A percentile compares a stretch with the other conserved stretches of the same genome.
Evolutionary conservation across 2,797 vertebrate species (phyloP).

Genomic region (Tinamus major): DNA sequence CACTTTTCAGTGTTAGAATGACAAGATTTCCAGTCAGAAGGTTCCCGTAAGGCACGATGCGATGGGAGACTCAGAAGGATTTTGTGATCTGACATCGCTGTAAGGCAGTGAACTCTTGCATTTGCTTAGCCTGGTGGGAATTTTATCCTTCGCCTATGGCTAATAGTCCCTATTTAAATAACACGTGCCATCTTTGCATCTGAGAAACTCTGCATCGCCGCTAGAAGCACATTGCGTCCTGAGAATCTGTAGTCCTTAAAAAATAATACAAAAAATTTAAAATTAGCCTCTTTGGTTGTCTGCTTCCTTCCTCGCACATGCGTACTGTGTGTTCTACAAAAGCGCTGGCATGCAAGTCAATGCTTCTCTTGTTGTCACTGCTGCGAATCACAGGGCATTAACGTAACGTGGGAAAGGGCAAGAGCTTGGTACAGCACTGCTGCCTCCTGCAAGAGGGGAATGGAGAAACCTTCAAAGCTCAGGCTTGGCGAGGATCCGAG

Average conservation of each 20-base stretch:
- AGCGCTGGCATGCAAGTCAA: not conserved
- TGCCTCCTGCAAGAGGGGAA: slow-evolving; percentile 1
- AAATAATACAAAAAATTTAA: slow-evolving; percentile 27
- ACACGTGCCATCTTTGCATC: slow-evolving; percentile 72
- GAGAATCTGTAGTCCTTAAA: slow-evolving; percentile 72
- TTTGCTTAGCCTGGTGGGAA: slow-evolving; percentile 84
- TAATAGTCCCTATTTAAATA: slow-evolving; percentile 79
- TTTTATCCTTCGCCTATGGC: slow-evolving; percentile 81
- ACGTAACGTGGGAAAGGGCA: not conserved
- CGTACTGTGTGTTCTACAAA: not conserved
- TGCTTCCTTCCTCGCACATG: slow-evolving; percentile 5
- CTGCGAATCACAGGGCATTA: not conserved
- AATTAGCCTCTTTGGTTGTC: slow-evolving; percentile 13
- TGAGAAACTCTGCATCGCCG: slow-evolving; percentile 75
- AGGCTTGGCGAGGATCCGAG: slow-evolving; percentile 42
- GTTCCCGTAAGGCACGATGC: slow-evolving; percentile 84
- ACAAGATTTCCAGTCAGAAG: slow-evolving; percentile 89
- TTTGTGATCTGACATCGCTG: slow-evolving; percentile 86
- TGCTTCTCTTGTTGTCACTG: not conserved
- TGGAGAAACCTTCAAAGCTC: slow-evolving; percentile 31
- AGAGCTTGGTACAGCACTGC: slow-evolving; percentile 3
- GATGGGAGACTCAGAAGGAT: slow-evolving; percentile 78
- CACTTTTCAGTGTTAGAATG: slow-evolving; percentile 91
- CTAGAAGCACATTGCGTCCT: slow-evolving; percentile 80
- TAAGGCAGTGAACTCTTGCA: slow-evolving; percentile 83